Evolutionary conservation across 92 coral and sea anemone genomes (phyloP).

Genomic region (Phenganax subtilis): DNA sequence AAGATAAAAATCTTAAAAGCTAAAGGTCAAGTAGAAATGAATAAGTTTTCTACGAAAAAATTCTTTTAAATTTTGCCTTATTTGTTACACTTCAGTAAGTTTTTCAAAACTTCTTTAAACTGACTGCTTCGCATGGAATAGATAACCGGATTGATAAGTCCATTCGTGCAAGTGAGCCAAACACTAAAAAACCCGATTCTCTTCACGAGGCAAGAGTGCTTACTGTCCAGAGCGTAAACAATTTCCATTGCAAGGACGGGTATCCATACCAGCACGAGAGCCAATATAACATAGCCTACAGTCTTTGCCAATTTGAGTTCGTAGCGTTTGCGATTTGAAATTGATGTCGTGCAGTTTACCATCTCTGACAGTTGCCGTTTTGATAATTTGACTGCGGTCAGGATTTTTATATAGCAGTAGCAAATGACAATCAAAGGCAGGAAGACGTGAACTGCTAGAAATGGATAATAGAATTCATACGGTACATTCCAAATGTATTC

Average conservation of each 20-base stretch:
- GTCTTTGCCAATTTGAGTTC: conserved; percentile 61
- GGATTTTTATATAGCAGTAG: conserved; percentile 44
- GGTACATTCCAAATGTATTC: conserved; percentile 52
- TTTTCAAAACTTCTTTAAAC: conserved; percentile 34
- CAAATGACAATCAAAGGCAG: conserved; percentile 50
- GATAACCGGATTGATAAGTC: conserved; percentile 52
- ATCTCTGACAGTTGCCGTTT: conserved; percentile 39
- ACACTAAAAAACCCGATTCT: conserved; percentile 51
- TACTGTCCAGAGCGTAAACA: conserved; percentile 46
- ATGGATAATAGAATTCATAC: conserved; percentile 50
- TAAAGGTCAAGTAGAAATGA: too few relatives aligned
- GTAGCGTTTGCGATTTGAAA: conserved; percentile 36
- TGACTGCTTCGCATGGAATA: conserved; percentile 55
- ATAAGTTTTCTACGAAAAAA: too few relatives aligned
- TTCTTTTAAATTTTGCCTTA: too few relatives aligned
- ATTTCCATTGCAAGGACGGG: conserved; percentile 55
- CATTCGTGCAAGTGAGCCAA: conserved; percentile 59
- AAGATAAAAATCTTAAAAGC: too few relatives aligned
- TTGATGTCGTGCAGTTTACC: conserved; percentile 23
- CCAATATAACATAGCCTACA: conserved; percentile 53
- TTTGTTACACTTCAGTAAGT: conserved; percentile 3
- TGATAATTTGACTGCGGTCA: conserved; percentile 36
- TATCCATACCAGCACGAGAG: conserved; percentile 54
- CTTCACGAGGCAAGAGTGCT: conserved; percentile 48
- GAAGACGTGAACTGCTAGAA: conserved; percentile 46